Base-by-base conservation (phyloP, 2,888 invertebrate genomes). In the Rotaria sp. region DNA sequence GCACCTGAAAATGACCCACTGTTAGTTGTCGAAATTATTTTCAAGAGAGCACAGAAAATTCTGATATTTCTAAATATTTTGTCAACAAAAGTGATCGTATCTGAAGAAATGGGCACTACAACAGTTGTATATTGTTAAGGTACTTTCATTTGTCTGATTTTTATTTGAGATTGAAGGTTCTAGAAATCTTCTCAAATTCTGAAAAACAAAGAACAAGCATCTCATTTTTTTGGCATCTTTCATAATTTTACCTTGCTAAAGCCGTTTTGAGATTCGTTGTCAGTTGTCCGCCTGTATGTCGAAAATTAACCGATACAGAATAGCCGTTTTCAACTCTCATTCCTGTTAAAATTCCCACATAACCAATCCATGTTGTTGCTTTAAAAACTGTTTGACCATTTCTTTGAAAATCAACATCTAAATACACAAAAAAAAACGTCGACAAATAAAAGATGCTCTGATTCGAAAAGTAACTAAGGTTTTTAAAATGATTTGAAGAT, bases 331-430 rank as follows among this genome's bases (percentile, higher is more conserved):
- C 1, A 1, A 26, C 4, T 80, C 80, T 41, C 80, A 80, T 80
- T 26, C 80, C 80, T n/a, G 80, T 80, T 15, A 80, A n/a, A 45
- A 80, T 41, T 3, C 80, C 80, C 26, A 80, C 45, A n/a, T 80
- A 80, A 4, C 80, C 80, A 80, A 80, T n/a, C 80, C 80, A 80
- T 45, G 80, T 80, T 45, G 80, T 80, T 80, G n/a, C 80, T 80
- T 45, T 45, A n/a, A 80, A 80, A 45, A 80, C 8, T 4, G 45
- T 45, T 80, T 80, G 80, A 45, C 26, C 45, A 45, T 45, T 80
- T 45, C n/a, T 45, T 80, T 80, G 45, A 45, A 80, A 80, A 26
- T 80, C 80, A 41, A 80, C 80, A 80, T 80, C 80, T 80, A 80
- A 45, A 80, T 26, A 26, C 4, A 11, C 13, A 41, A 75, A 15